phyloP scores from a whole-genome alignment of 2,113 vertebrate genomes.

The Apistogramma diplotaenia region DNA sequence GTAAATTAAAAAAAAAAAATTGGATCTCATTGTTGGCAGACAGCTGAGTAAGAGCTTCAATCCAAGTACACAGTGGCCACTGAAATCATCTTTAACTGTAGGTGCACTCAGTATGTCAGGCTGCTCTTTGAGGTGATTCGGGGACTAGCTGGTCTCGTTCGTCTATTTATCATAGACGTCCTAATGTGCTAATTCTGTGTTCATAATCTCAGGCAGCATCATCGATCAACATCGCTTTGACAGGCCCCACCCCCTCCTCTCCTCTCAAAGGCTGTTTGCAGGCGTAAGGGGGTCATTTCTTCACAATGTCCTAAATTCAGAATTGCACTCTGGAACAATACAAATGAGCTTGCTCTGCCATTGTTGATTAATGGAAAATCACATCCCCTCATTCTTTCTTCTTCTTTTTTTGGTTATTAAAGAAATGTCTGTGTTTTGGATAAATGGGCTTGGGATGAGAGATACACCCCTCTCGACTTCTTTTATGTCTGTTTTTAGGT shows the following conservation, averaged over 20 bases:
- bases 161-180: constrained; percentile 85
- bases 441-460: constrained; percentile 42
- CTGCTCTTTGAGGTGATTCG: constrained; percentile 54
- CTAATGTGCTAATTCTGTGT: constrained; percentile 83
- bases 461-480: constrained; percentile 26
- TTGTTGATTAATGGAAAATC: constrained; percentile 88
- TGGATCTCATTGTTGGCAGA: constrained; percentile 8
- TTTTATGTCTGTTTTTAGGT: constrained; percentile 28
- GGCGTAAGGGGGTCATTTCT: constrained; percentile 88
- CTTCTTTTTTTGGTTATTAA: constrained; percentile 57
- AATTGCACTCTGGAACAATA: constrained; percentile 87
- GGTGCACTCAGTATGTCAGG: constrained; percentile 48
- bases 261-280: constrained; percentile 76
- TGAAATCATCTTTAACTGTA: constrained; percentile 54
- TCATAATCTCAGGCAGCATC: constrained; percentile 83
- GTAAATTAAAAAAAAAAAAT: too few species aligned
- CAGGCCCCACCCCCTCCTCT: constrained; percentile 56
- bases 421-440: constrained; percentile 47
- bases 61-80: constrained; percentile 7
- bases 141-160: constrained; percentile 54
- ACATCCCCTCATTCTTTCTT: constrained; percentile 43
- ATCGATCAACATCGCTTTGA: constrained; percentile 94
- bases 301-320: constrained; percentile 88
- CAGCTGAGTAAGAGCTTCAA: background rate
- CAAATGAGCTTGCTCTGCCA: constrained; percentile 89